phyloP scores from a whole-genome alignment of 2,888 invertebrate species.

The Drosophila mimica region DNA sequence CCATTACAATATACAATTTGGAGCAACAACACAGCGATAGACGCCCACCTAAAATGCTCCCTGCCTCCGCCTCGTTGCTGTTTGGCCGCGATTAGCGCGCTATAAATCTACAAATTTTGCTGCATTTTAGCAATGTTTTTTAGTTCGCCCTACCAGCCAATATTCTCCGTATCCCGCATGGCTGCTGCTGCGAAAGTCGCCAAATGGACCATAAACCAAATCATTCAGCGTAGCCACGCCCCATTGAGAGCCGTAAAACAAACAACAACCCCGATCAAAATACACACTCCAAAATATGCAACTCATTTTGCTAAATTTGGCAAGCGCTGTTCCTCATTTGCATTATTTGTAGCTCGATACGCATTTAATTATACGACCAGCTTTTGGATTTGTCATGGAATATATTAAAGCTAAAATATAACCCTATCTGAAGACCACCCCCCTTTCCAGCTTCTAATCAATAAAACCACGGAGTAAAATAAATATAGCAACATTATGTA shows the following conservation, averaged over 20 bases:
- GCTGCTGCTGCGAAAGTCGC: slow-evolving; percentile 53
- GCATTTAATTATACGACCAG: slow-evolving; percentile 69
- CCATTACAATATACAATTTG: slow-evolving; percentile 76
- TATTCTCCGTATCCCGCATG: slow-evolving; percentile 32
- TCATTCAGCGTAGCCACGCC: slow-evolving; percentile 73
- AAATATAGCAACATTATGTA: slow-evolving; percentile 3
- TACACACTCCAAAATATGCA: slow-evolving; percentile 66
- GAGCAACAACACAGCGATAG: slow-evolving; percentile 41
- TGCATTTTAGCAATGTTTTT: slow-evolving; percentile 78
- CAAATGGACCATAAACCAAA: slow-evolving; percentile 76
- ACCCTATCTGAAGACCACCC: slow-evolving; percentile 5
- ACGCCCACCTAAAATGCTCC: slow-evolving; percentile 54
- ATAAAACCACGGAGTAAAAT: slow-evolving; percentile 1
- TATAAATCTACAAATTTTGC: slow-evolving; percentile 79
- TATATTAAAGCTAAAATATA: slow-evolving; percentile 5
- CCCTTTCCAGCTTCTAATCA: slow-evolving; percentile 19
- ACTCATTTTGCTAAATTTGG: slow-evolving; percentile 53
- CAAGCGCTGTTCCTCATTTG: slow-evolving; percentile 48
- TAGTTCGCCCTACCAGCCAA: slow-evolving; percentile 58
- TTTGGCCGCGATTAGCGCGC: slow-evolving; percentile 80
- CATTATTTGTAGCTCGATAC: slow-evolving; percentile 73
- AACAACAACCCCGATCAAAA: slow-evolving; percentile 50
- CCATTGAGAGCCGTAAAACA: slow-evolving; percentile 53
- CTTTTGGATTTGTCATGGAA: slow-evolving; percentile 39
- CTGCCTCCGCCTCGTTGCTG: slow-evolving; percentile 39